Evolutionary conservation across 2,888 invertebrate genomes (phyloP).

Genomic region (Muscina levida): DNA sequence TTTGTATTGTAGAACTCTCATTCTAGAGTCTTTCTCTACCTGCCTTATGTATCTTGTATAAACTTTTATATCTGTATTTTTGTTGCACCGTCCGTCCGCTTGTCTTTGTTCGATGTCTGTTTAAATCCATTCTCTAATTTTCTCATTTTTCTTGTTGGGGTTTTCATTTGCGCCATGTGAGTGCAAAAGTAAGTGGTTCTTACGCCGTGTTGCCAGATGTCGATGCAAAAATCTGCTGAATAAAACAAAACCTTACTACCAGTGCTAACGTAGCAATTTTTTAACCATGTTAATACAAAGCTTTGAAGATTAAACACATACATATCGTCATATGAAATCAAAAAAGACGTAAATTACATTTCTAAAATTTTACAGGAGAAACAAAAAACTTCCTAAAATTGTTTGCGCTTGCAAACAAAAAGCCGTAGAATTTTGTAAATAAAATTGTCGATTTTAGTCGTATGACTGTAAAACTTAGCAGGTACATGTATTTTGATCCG

Average conservation of each 20-base stretch:
- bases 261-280: too few relatives aligned
- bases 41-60: slow-evolving; percentile 36
- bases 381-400: too few relatives aligned
- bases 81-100: neutral
- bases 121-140: slow-evolving; percentile 32
- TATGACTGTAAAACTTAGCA: too few relatives aligned
- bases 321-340: too few relatives aligned
- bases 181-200: slow-evolving; percentile 6
- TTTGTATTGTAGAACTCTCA: slow-evolving; percentile 34
- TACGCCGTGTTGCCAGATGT: neutral
- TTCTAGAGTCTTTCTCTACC: neutral
- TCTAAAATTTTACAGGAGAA: too few relatives aligned
- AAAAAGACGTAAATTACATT: too few relatives aligned
- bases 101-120: slow-evolving; percentile 19
- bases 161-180: slow-evolving; percentile 33
- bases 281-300: too few relatives aligned
- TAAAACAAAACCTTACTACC: neutral
- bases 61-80: slow-evolving; percentile 34
- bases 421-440: too few relatives aligned
- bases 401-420: too few relatives aligned
- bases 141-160: slow-evolving; percentile 28
- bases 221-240: neutral
- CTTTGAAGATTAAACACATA: too few relatives aligned
- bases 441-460: too few relatives aligned
- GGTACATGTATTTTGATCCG: too few relatives aligned